Percentiles rank a stretch among this genome's conserved stretches.
Evolutionary conservation across 2,888 invertebrate species (phyloP).

Genomic region (Cataglyphis altisquamis): DNA sequence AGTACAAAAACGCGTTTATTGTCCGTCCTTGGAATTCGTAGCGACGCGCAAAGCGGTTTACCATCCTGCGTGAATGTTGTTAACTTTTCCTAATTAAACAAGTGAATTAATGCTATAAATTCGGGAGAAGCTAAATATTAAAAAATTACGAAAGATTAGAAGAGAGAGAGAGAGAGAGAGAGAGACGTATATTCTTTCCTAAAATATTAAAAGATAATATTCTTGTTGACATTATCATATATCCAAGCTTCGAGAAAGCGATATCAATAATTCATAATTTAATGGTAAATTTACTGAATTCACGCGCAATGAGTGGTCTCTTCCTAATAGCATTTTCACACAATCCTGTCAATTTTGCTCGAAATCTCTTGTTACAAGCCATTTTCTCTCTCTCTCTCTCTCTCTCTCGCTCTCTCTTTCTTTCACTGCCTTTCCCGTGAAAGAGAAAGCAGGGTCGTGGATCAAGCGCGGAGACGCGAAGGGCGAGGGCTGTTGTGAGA

Average conservation of each 20-base stretch:
- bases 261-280: constrained; percentile 8
- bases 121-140: neutral
- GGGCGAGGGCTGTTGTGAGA: constrained; percentile 56
- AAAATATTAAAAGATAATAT: neutral
- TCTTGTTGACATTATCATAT: neutral
- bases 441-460: constrained; percentile 41
- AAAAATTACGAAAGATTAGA: neutral
- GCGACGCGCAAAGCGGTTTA: neutral
- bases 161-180: no score
- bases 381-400: neutral
- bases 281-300: constrained; percentile 16
- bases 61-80: neutral
- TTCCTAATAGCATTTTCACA: constrained; percentile 45
- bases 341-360: constrained; percentile 47
- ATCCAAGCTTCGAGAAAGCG: neutral
- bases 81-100: neutral
- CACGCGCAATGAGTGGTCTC: constrained; percentile 27
- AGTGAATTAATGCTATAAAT: neutral
- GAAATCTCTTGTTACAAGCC: constrained; percentile 42
- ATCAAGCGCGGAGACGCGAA: constrained; percentile 56
- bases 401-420: neutral
- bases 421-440: neutral
- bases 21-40: neutral
- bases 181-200: neutral
- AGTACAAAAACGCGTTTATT: constrained; percentile 5